phyloP scores from a whole-genome alignment of 2,888 invertebrate genomes.

The Caenorhabditis japonica region DNA sequence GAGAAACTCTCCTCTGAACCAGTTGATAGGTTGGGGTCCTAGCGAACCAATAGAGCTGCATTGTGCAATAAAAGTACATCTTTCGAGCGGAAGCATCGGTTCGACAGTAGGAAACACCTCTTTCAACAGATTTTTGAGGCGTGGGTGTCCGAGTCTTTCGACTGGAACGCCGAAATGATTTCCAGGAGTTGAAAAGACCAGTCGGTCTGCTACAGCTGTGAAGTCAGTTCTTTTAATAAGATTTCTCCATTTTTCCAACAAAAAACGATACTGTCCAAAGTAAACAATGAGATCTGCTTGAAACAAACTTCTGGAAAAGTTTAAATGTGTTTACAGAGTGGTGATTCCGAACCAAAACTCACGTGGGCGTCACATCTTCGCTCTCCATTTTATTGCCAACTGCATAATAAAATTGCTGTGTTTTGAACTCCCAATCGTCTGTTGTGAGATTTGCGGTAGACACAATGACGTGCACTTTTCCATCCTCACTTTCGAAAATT shows the following conservation, averaged over 20 bases:
- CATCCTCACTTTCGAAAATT: conserved; percentile 59
- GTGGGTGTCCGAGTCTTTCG: conserved; percentile 32
- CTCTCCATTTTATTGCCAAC: conserved; percentile 12
- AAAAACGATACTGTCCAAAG: conserved; percentile 13
- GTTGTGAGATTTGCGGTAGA: conserved; percentile 68
- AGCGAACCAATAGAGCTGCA: conserved; percentile 80
- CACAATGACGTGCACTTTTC: conserved; percentile 66
- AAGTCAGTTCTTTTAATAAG: conserved; percentile 44
- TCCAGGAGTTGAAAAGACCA: conserved; percentile 70
- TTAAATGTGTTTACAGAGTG: too few species aligned
- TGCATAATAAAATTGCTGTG: conserved; percentile 69
- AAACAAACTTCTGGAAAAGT: conserved; percentile 34
- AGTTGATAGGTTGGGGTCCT: conserved; percentile 82
- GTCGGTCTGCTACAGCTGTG: conserved; percentile 53
- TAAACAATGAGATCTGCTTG: conserved; percentile 54
- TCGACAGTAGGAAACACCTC: conserved; percentile 1
- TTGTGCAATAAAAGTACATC: conserved; percentile 53
- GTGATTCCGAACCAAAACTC: too few species aligned
- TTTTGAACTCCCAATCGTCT: conserved; percentile 69
- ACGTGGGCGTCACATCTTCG: conserved; percentile 7
- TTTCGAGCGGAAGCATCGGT: not conserved
- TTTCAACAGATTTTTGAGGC: conserved; percentile 10
- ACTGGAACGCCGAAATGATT: conserved; percentile 50
- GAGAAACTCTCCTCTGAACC: conserved; percentile 86
- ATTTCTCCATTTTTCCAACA: conserved; percentile 39